Conservation (phyloP, 1,140 invertebrate genomes). For the Venturia canescens region DNA sequence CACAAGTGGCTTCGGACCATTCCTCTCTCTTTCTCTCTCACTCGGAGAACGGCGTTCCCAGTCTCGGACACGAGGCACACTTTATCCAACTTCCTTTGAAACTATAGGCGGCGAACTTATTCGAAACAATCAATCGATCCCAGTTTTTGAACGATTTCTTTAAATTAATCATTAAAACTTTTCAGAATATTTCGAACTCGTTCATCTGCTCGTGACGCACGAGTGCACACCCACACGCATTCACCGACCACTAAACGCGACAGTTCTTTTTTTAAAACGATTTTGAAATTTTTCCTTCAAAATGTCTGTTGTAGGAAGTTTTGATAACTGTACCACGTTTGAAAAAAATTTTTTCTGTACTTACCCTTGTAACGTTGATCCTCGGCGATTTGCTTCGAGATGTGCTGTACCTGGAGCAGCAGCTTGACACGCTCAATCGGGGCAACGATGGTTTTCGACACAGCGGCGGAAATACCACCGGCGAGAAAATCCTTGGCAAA, state of each 20-base stretch:
- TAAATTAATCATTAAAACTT: too few relatives aligned
- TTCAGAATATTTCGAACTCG: too few relatives aligned
- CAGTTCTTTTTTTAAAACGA: too few relatives aligned
- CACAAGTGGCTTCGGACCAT: background rate
- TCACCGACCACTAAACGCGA: too few relatives aligned
- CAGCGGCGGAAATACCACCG: slow-evolving; percentile 90
- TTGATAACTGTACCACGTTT: background rate
- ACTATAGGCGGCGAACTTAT: background rate
- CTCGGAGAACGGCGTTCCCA: too few relatives aligned
- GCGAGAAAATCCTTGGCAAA: slow-evolving; percentile 91
- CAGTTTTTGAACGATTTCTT: too few relatives aligned
- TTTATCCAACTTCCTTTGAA: background rate
- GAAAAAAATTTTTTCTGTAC: slow-evolving; percentile 50
- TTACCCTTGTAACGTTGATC: slow-evolving; percentile 90
- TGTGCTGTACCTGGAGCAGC: slow-evolving; percentile 92
- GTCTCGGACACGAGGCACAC: slow-evolving; percentile 1
- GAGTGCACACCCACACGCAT: too few relatives aligned
- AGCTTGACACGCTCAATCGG: slow-evolving; percentile 95
- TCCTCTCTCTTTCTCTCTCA: too few relatives aligned
- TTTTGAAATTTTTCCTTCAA: too few relatives aligned
- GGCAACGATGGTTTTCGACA: slow-evolving; percentile 91
- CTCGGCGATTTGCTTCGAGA: slow-evolving; percentile 88
- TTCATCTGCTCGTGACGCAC: too few relatives aligned
- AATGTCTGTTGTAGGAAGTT: background rate
- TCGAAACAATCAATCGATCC: background rate